Evolutionary conservation across 1,140 invertebrate species (phyloP), one percentile per base, ranked within the genome.

Genomic region (Papilio glaucus): DNA sequence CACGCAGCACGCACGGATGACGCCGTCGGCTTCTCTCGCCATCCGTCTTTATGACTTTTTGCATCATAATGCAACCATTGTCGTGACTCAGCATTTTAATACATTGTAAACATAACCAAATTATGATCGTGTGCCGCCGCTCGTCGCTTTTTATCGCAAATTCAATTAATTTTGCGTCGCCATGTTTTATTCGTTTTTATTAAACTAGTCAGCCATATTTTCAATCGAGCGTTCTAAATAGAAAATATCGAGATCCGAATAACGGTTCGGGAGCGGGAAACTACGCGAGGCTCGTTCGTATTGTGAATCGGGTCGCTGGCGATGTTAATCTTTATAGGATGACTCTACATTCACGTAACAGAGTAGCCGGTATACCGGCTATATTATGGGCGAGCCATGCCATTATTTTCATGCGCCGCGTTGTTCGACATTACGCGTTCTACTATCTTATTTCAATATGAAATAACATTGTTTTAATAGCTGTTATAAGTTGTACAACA

Each of bases 91-190:
- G 85, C 90, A 80, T 63, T 82, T 85, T 85, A 26, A 76, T 82
- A 74, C 79, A 89, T 89, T 86, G 84, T 87, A 86, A 87, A 89
- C 88, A 89, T 85, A 89, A 88, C 84, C 76, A 88, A 88, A 85
- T 88, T 87, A 88, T 85, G 79, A 78, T 72, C 82, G 85, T 79
- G 84, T 86, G 83, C 85, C 82, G 77, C 73, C 74, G 75, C 77
- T 81, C 81, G 74, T 79, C 73, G 72, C 71, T 80, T 83, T 83
- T 85, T 86, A 85, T 70, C 72, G 75, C 77, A 78, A 87, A 87
- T 86, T 85, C 78, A 79, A 84, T 83, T 81, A 83, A 89, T 84
- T 88, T 80, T 75, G 49, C 76, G 74, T 72, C 73, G 73, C 57
- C 42, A 63, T 42, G 57, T 38, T 65, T 39, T 39, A 63, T 63